Conservation (phyloP, 1,140 invertebrate genomes). For the Ceratosolen solmsi region DNA sequence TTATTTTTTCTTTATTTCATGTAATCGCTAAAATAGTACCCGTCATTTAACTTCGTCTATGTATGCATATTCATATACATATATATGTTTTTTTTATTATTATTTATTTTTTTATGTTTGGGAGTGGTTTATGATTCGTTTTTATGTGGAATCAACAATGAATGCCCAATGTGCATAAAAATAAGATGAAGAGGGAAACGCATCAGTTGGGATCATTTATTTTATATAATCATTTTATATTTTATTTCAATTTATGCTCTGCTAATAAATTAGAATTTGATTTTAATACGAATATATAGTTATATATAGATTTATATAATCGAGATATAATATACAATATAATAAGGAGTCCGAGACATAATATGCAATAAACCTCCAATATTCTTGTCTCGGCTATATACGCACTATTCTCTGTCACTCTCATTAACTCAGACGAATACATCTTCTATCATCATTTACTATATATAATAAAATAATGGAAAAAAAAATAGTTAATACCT, state of each 20-base stretch:
- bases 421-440: neutral
- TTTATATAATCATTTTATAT: constrained; percentile 10
- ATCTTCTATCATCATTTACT: neutral
- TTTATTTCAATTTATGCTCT: neutral
- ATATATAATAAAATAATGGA: constrained; percentile 32
- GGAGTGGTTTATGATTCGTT: too few relatives aligned
- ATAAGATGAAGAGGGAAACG: constrained; percentile 10
- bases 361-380: neutral
- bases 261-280: constrained; percentile 37
- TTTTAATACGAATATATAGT: constrained; percentile 3
- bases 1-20: constrained; percentile 2
- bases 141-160: constrained; percentile 16
- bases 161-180: constrained; percentile 20
- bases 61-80: neutral
- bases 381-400: neutral
- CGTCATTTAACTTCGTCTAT: constrained; percentile 24
- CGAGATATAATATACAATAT: too few relatives aligned
- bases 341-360: too few relatives aligned
- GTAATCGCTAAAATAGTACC: constrained; percentile 41
- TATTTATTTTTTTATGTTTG: neutral
- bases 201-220: neutral
- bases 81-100: neutral
- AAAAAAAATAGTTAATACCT: constrained; percentile 45
- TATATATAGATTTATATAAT: constrained; percentile 16
- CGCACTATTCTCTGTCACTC: neutral